These are phyloP conservation scores for Mormoops blainvillei DNA, from an alignment of 2,113 vertebrate genomes.

Conservation along the genomic window DNA sequence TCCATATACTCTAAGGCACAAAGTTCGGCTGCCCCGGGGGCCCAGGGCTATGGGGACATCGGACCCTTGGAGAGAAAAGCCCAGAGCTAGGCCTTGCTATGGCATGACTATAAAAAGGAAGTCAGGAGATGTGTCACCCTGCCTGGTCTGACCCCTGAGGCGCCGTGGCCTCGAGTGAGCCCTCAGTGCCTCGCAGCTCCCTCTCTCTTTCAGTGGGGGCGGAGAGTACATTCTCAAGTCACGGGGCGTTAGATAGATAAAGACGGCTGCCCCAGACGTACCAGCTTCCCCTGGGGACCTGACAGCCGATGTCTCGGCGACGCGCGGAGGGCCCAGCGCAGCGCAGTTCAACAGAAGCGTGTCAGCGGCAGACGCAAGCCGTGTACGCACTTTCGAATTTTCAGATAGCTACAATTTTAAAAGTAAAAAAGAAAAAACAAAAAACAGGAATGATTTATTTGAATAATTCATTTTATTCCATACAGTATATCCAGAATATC, in stretches of 20 bases:
- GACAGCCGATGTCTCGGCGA: not conserved
- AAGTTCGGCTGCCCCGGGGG: not conserved
- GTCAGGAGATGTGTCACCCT: not conserved
- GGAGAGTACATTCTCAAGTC: not conserved
- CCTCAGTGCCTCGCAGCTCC: not conserved
- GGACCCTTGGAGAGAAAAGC: not conserved
- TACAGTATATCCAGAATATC: not conserved
- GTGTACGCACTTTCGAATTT: not conserved
- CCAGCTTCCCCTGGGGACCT: not conserved
- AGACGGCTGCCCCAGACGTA: not conserved
- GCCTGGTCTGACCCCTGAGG: not conserved
- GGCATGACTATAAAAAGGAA: not conserved
- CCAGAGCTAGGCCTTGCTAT: not conserved
- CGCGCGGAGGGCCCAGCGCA: not conserved
- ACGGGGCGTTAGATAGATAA: not conserved
- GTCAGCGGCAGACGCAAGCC: not conserved
- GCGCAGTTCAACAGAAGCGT: not conserved
- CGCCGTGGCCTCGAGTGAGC: not conserved
- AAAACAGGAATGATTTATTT: no score
- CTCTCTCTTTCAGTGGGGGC: not conserved
- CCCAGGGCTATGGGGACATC: not conserved
- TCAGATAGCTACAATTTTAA: not conserved
- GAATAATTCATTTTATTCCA: not conserved
- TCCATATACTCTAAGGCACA: not conserved
- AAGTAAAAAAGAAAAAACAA: not conserved